phyloP scores from a whole-genome alignment of 2,888 invertebrate genomes.

The Drosophila putrida region DNA sequence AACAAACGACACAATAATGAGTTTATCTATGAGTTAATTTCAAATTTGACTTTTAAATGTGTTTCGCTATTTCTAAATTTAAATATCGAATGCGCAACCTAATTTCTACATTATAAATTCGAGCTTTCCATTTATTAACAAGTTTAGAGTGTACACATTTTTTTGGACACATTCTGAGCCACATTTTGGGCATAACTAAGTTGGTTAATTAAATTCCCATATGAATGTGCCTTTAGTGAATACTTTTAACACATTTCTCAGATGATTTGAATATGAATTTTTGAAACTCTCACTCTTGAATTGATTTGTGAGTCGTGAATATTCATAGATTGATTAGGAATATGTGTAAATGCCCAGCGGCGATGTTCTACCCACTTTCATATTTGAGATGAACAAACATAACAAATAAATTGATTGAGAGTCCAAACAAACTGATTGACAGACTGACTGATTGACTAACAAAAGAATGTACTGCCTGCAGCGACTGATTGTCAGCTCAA shows the following conservation, averaged over 20 bases:
- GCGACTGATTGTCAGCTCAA: no score
- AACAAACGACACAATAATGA: no score
- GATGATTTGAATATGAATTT: slow-evolving; percentile 7
- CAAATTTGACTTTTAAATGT: neutral
- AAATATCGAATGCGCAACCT: neutral
- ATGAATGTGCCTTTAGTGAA: neutral
- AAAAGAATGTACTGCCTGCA: no score
- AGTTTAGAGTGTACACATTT: neutral
- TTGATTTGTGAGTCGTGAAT: slow-evolving; percentile 5
- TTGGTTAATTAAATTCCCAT: slow-evolving; percentile 3
- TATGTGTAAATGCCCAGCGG: slow-evolving; percentile 6
- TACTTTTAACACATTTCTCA: slow-evolving; percentile 4
- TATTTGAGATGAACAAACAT: neutral
- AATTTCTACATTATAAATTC: neutral
- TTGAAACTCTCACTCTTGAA: slow-evolving; percentile 6
- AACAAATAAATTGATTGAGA: neutral
- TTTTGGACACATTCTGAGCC: neutral
- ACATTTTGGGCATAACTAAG: slow-evolving; percentile 3
- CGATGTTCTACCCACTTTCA: slow-evolving; percentile 5
- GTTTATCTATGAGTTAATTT: neutral
- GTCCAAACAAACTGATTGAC: neutral
- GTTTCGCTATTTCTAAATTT: neutral
- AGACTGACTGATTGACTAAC: neutral
- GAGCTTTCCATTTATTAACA: neutral
- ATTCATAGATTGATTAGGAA: slow-evolving; percentile 2